Evolutionary conservation across 2,888 invertebrate species (phyloP).

Genomic region (Campopleginae sp.): DNA sequence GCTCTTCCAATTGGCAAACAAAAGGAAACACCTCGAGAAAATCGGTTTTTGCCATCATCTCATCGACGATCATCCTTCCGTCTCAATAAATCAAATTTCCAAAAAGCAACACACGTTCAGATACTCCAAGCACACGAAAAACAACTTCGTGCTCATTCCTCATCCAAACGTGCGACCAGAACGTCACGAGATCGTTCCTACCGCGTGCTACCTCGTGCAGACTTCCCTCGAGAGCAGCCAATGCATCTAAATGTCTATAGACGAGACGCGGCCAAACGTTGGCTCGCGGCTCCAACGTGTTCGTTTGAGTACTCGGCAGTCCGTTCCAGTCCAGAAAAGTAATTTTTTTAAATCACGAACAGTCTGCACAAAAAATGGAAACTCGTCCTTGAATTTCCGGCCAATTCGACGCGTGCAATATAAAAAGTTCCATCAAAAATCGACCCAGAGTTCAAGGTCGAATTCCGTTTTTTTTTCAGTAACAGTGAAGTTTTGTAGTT

Average conservation of each 20-base stretch:
- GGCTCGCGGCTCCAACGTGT: too few species aligned
- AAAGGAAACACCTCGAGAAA: slow-evolving; percentile 9
- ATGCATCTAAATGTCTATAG: slow-evolving; percentile 14
- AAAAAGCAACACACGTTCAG: background rate
- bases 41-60: slow-evolving; percentile 36
- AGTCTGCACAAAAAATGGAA: too few species aligned
- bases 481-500: too few species aligned
- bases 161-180: slow-evolving; percentile 16
- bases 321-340: too few species aligned
- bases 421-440: too few species aligned
- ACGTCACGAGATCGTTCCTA: slow-evolving; percentile 26
- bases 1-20: slow-evolving; percentile 75
- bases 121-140: background rate
- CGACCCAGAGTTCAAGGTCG: too few species aligned
- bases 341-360: too few species aligned
- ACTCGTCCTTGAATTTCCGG: too few species aligned
- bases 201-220: slow-evolving; percentile 23
- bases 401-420: too few species aligned
- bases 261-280: slow-evolving; percentile 24
- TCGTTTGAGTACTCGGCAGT: too few species aligned
- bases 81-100: slow-evolving; percentile 30
- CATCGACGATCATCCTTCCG: slow-evolving; percentile 12
- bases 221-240: slow-evolving; percentile 6
- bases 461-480: too few species aligned
- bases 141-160: background rate